These are phyloP conservation scores for Sylvilagus floridanus DNA, from an alignment of 2,797 vertebrate species.

Conservation along the genomic window DNA sequence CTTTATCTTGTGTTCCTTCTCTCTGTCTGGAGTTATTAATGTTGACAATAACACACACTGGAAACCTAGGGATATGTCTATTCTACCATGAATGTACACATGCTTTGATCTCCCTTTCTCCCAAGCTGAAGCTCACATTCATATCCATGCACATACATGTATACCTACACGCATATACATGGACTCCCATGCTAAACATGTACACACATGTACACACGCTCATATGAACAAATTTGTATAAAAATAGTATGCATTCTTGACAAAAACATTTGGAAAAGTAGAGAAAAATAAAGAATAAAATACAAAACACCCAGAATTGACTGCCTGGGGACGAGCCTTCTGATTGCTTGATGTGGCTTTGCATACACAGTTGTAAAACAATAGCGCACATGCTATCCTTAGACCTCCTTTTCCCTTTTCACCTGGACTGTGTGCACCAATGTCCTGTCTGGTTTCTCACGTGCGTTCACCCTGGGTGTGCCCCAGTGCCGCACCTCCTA, in stretches of 20 bases:
- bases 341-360: neutral
- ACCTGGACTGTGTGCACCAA: neutral
- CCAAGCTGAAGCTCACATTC: neutral
- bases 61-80: neutral
- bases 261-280: neutral
- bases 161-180: too few species aligned
- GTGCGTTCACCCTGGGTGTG: neutral
- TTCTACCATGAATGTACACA: neutral
- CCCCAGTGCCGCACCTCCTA: neutral
- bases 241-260: neutral
- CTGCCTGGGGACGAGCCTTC: neutral
- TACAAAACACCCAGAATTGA: neutral
- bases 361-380: neutral
- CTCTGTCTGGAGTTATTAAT: conserved; percentile 57
- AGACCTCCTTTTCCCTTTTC: neutral
- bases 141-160: too few species aligned
- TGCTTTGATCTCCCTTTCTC: neutral
- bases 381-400: neutral
- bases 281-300: neutral
- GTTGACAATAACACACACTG: neutral
- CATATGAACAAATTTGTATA: neutral
- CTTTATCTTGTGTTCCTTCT: neutral
- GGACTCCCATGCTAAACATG: neutral
- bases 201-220: neutral
- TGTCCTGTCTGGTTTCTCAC: neutral